Base-by-base conservation (phyloP, 2,113 vertebrate genomes). In the Leucoraja erinaceus region DNA sequence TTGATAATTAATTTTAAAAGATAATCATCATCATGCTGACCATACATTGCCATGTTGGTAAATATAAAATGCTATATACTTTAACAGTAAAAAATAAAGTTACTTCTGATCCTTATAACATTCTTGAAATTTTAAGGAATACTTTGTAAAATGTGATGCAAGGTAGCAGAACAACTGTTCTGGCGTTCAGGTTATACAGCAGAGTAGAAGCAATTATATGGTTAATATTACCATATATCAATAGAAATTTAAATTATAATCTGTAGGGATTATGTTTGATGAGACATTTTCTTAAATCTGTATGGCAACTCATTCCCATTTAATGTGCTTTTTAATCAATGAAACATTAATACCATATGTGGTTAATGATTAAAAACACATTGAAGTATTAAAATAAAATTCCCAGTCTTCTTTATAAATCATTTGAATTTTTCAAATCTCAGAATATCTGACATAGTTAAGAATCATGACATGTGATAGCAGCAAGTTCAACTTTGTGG, bases 361-460 rank as follows among this genome's bases (percentile, higher is more conserved):
- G 28, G 59, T 63, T 28, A 88, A 66, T 86, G 56, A 86, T 86
- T 86, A 59, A 63, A 86, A 86, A 63, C 56, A 86, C 56, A 90
- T 38, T 5, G 61, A 90, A 90, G 16, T 61, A 68, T 90, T 90
- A 66, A 38, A 66, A 68, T 38, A 33, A 68, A 68, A 68, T 33
- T 68, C 86, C 31, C 4, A 68, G 31, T 33, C 28, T 22, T 83
- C 16, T 79, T 68, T 38, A 90, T 68, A 25, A 88, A 70, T 68
- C 70, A 72, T 22, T 72, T 72, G 70, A 72, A 20, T 72, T 22
- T 20, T 18, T 72, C 18, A 72, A 72, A 72, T 72, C 70, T 20
- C 70, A 22, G 16, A 72, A 72, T 22, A 20, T 72, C 22, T 5
- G 70, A 72, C 70, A 72, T 20, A 72, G 70, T 72, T 72, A 72